Evolutionary conservation across 2,797 vertebrate genomes (phyloP), one percentile per base, ranked within the genome.

Genomic region (Smutsia gigantea): DNA sequence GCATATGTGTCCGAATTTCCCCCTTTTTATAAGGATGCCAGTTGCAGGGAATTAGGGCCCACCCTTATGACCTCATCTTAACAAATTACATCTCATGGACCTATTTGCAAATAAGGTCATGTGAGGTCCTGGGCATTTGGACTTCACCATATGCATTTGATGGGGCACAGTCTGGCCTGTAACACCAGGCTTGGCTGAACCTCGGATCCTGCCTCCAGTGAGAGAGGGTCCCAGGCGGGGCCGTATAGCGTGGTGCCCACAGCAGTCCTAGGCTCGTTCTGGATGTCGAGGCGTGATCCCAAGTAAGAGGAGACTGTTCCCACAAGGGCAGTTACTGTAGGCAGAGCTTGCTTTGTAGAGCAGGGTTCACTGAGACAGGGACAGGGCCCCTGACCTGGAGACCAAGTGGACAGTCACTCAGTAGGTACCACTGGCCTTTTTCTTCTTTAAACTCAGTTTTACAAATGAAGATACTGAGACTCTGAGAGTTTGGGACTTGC

Each of bases 261-360:
- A 3, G 27, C 0, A 0, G 9, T 15, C 66, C 55, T 61, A 14
- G 79, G 34, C 51, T 49, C 79, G 17, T 14, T 3, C 25, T 42
- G 7, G 39, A 4, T 1, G 4, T 21, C 10, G 6, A 18, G 15
- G 31, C 2, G 0, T 84, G 49, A 27, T 68, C 84, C 69, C 66
- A n/a, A 10, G 1, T 13, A 18, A 29, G 46, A 37, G 14, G 19
- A 53, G 0, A 6, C 1, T 1, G 3, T 19, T 6, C 31, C 37
- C 17, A 2, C 2, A 7, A 4, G 1, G 25, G 34, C 18, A 0
- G 55, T 83, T 10, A 2, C n/a, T 10, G 2, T 6, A 0, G 51
- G n/a, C 69, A 79, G 63, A 77, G 77, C 6, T 34, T 71, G 13
- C 29, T 34, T 23, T 37, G 63, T 42, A 69, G n/a, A 84, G 9